Evolutionary conservation across 2,113 vertebrate genomes (phyloP).

Genomic region (Redunca redunca): DNA sequence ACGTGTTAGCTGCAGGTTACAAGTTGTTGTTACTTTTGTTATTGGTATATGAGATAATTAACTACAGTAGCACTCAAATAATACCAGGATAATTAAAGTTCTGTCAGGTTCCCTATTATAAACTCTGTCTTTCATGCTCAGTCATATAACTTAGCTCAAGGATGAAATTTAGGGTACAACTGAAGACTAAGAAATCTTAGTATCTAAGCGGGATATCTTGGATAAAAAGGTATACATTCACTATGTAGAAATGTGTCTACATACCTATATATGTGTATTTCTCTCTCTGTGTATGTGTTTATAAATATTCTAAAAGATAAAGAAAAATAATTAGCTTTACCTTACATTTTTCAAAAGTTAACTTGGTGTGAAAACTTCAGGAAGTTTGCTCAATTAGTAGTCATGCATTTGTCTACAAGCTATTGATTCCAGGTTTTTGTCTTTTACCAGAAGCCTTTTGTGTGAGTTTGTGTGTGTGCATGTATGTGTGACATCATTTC

Average conservation of each 20-base stretch:
- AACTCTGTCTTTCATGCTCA: slow-evolving; percentile 32
- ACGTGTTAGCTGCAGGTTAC: slow-evolving; percentile 29
- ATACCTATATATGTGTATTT: neutral
- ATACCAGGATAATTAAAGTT: slow-evolving; percentile 45
- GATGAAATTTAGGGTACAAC: neutral
- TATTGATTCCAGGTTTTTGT: neutral
- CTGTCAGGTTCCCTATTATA: slow-evolving; percentile 34
- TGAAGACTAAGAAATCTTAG: neutral
- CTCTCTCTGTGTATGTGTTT: neutral
- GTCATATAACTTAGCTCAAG: slow-evolving; percentile 5
- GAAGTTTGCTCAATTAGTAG: neutral
- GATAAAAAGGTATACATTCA: neutral
- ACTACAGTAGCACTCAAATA: slow-evolving; percentile 26
- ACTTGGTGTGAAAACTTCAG: neutral
- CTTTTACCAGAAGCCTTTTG: neutral
- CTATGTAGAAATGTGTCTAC: neutral
- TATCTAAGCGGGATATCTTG: neutral
- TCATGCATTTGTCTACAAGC: neutral
- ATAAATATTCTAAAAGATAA: neutral
- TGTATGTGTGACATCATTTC: neutral
- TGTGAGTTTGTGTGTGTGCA: neutral
- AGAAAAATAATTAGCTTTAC: neutral
- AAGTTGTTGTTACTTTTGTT: neutral
- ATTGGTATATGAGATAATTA: neutral
- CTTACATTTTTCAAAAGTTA: neutral